Base-by-base conservation (phyloP, 2,113 vertebrate species). In the Fregetta grallaria region DNA sequence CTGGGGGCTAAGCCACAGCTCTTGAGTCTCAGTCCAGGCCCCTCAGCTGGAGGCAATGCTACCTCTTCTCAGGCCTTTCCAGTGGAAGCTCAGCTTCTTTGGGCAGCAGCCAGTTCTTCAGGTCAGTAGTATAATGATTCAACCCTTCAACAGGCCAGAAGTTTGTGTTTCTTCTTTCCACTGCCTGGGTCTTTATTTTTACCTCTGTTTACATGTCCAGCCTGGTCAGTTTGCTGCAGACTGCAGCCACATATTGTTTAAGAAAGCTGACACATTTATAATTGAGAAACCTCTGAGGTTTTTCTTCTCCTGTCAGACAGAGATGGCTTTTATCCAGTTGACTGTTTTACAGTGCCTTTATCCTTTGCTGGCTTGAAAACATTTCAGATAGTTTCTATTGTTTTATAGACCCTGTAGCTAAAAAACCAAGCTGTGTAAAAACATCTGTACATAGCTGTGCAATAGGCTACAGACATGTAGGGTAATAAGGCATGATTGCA, bases 311-410 rank as follows among this genome's bases (percentile, higher is more conserved):
- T 96, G 83, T 95, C 93, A 91, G 96, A 77, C 81, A 47, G 63
- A 71, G 63, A 91, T 96, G 94, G 94, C 94, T 96, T 89, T 91
- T 91, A 71, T 96, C 92, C 95, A 94, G 71, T 32, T 84, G 84
- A 95, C 95, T 96, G 88, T 91, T 95, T 96, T 95, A 92, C 74
- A 83, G 84, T 63, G 87, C 90, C 75, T 96, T 97, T 95, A 94
- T 96, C 86, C 92, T 91, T 86, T 88, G 68, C 68, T 96, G 96
- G 91, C 94, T 92, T 95, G 86, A 94, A 96, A 95, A 92, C 81
- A 73, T 92, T 88, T 94, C 89, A 65, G 84, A 94, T 96, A 92
- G 85, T 89, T 89, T 90, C 95, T 95, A 77, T 97, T 97, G 96
- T 96, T 96, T 97, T 92, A 80, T 91, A 87, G 84, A 86, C 77